Conservation (phyloP, 64 coral and sea anemone species). For the Stichodactyla mertensii region DNA sequence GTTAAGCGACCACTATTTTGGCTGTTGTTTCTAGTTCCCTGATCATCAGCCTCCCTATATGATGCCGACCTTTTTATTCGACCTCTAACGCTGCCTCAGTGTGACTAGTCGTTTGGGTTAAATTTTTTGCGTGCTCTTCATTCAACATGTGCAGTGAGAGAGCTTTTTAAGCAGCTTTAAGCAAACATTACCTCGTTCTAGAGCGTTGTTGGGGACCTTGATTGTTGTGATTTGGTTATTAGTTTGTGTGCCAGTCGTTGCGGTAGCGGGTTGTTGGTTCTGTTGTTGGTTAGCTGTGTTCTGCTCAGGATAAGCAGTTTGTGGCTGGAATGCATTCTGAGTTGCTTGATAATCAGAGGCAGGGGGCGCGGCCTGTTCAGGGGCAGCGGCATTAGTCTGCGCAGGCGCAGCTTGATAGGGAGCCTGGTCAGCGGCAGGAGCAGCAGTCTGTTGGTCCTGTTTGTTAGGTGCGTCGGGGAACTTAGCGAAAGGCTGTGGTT, state of each 20-base stretch:
- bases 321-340: not conserved
- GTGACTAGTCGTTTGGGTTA: no score
- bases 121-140: no score
- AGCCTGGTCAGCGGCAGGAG: not conserved
- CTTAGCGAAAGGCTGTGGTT: not conserved
- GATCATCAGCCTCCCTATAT: not conserved
- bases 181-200: not conserved
- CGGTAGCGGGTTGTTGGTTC: conserved; percentile 1
- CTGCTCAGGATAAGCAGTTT: conserved; percentile 14
- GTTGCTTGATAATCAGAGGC: not conserved
- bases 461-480: conserved; percentile 5
- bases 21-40: not conserved
- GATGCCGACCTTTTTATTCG: no score
- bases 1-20: not conserved
- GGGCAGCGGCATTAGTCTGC: not conserved
- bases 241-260: not conserved
- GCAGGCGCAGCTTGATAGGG: not conserved
- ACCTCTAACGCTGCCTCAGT: no score
- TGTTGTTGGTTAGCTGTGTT: not conserved
- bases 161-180: not conserved
- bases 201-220: conserved; percentile 8
- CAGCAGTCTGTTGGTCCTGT: not conserved
- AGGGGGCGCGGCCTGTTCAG: not conserved
- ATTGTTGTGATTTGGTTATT: not conserved
- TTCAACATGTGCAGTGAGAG: no score